phyloP scores from a whole-genome alignment of 2,113 vertebrate species.

The Tachysurus fulvidraco region DNA sequence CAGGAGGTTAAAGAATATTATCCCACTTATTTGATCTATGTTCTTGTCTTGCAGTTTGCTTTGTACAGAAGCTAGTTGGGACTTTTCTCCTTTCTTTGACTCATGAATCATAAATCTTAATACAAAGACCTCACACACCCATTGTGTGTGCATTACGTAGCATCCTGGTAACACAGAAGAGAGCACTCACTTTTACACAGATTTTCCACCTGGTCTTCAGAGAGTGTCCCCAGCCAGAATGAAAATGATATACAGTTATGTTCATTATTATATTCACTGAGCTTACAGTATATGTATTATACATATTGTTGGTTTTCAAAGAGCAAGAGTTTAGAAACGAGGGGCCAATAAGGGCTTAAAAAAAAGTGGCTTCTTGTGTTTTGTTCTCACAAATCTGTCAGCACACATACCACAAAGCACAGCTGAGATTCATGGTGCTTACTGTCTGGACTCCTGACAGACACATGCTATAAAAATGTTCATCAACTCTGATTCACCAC shows the following conservation, averaged over 20 bases:
- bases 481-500: background rate
- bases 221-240: background rate
- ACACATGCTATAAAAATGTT: background rate
- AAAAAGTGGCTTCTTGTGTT: background rate
- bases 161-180: background rate
- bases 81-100: background rate
- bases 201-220: background rate
- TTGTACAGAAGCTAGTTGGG: background rate
- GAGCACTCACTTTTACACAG: background rate
- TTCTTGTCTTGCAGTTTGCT: background rate
- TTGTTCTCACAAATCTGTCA: background rate
- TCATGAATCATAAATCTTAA: too few relatives aligned
- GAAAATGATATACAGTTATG: background rate
- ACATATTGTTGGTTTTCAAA: background rate
- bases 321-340: background rate
- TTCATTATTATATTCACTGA: background rate
- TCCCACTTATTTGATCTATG: background rate
- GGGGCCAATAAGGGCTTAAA: background rate
- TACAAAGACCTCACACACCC: background rate
- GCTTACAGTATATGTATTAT: background rate
- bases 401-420: background rate
- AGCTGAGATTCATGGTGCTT: background rate
- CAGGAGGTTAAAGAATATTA: background rate
- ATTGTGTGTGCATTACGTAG: background rate
- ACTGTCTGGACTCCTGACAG: background rate